Percentiles rank a stretch among this genome's conserved stretches.
These are phyloP conservation scores for Channa striata DNA, from an alignment of 2,797 vertebrate species.

Conservation along the genomic window DNA sequence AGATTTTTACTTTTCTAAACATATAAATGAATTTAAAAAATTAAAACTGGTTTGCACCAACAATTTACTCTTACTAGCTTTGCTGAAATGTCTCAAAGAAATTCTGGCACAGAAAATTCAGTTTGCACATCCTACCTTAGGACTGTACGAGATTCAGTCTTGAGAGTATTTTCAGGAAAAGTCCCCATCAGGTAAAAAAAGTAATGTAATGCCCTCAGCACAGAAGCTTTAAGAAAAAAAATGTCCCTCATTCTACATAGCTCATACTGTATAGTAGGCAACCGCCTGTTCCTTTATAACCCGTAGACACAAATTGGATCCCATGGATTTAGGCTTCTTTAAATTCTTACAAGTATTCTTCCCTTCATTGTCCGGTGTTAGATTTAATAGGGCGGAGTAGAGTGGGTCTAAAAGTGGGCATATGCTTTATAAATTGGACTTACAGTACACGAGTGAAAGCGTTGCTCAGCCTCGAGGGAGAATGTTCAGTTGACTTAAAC, in stretches of 20 bases:
- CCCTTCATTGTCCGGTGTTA: conserved; percentile 54
- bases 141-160: conserved; percentile 51
- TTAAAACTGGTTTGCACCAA: conserved; percentile 13
- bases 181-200: conserved; percentile 45
- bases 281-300: conserved; percentile 41
- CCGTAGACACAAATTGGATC: conserved; percentile 48
- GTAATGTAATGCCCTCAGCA: conserved; percentile 33
- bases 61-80: conserved; percentile 28
- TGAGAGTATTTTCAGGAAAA: conserved; percentile 55
- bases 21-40: not conserved
- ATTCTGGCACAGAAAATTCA: conserved; percentile 44
- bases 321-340: conserved; percentile 55
- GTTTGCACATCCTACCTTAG: conserved; percentile 49
- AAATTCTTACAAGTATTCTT: conserved; percentile 50
- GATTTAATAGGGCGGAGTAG: conserved; percentile 50
- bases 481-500: conserved; percentile 64
- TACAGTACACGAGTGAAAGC: conserved; percentile 37
- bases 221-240: conserved; percentile 54
- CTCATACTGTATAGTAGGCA: conserved; percentile 21
- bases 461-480: conserved; percentile 49
- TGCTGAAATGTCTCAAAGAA: conserved; percentile 40
- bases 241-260: conserved; percentile 35
- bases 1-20: not conserved
- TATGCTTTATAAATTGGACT: conserved; percentile 53
- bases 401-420: conserved; percentile 39